These are phyloP conservation scores for Hyposoter didymator DNA, from an alignment of 2,888 invertebrate genomes.

Conservation along the genomic window DNA sequence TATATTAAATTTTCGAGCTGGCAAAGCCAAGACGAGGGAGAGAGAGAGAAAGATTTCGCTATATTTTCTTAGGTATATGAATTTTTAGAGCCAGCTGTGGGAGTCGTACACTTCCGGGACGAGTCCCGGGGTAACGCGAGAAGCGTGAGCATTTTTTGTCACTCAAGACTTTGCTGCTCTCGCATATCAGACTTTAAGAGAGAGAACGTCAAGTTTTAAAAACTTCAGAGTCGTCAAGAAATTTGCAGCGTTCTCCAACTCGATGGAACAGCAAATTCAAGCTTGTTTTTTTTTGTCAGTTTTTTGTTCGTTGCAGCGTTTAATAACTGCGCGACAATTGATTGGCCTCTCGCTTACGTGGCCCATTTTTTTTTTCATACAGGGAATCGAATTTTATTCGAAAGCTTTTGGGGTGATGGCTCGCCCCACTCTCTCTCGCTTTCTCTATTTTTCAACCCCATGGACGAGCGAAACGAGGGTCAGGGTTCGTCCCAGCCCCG, in stretches of 20 bases:
- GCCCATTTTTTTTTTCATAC: constrained; percentile 42
- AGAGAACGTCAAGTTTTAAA: constrained; percentile 31
- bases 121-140: constrained; percentile 49
- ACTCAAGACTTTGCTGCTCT: constrained; percentile 7
- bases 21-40: constrained; percentile 2
- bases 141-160: constrained; percentile 59
- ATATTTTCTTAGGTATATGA: constrained; percentile 15
- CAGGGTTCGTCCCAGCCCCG: constrained; percentile 72
- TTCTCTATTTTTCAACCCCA: constrained; percentile 43
- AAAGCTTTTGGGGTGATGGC: constrained; percentile 53
- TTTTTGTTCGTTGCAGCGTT: background rate
- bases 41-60: background rate
- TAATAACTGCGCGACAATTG: constrained; percentile 11
- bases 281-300: background rate
- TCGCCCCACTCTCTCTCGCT: constrained; percentile 26
- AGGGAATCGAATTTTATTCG: constrained; percentile 66
- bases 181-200: background rate
- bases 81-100: constrained; percentile 10
- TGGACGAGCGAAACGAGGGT: constrained; percentile 68
- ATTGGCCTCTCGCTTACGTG: constrained; percentile 32
- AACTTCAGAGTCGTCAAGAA: constrained; percentile 7
- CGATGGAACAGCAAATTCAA: background rate
- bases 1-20: background rate
- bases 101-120: constrained; percentile 27
- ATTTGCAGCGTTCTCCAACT: constrained; percentile 22